A percentile compares a stretch with the other conserved stretches of the same genome.
phyloP scores from a whole-genome alignment of 2,797 vertebrate species.

The Esox lucius region DNA sequence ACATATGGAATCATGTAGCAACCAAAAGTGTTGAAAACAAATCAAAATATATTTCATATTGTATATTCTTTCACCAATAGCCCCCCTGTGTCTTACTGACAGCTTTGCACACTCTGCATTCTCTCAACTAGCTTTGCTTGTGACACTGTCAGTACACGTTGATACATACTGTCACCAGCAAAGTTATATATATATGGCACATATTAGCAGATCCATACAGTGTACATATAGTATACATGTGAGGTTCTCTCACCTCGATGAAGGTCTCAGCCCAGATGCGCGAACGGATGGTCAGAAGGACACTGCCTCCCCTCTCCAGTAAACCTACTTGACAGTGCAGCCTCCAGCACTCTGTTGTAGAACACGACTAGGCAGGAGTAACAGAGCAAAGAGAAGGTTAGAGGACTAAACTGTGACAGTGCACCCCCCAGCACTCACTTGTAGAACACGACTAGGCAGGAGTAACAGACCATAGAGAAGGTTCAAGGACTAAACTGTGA shows the following conservation, averaged over 20 bases:
- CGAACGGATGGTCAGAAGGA: conserved; percentile 79
- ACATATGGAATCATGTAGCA: too few species aligned
- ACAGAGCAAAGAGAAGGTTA: too few species aligned
- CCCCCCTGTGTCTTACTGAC: too few species aligned
- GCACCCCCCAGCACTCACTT: conserved; percentile 82
- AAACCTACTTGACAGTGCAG: conserved; percentile 79
- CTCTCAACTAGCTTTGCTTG: too few species aligned
- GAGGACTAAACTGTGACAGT: conserved; percentile 63
- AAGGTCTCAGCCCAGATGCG: conserved; percentile 84
- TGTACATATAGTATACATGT: background rate
- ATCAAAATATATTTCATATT: too few species aligned
- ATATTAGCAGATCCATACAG: too few species aligned
- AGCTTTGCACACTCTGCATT: too few species aligned
- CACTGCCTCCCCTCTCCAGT: conserved; percentile 76
- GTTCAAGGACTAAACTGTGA: conserved; percentile 21
- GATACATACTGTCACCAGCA: too few species aligned
- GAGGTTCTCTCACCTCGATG: conserved; percentile 72
- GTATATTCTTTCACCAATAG: too few species aligned
- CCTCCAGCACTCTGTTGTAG: conserved; percentile 80
- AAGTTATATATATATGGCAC: background rate
- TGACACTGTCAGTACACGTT: too few species aligned
- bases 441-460: conserved; percentile 77
- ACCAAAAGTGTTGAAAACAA: too few species aligned
- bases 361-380: conserved; percentile 75
- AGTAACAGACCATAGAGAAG: too few species aligned